phyloP scores from a whole-genome alignment of 2,888 invertebrate species.

The Idaea biselata region DNA sequence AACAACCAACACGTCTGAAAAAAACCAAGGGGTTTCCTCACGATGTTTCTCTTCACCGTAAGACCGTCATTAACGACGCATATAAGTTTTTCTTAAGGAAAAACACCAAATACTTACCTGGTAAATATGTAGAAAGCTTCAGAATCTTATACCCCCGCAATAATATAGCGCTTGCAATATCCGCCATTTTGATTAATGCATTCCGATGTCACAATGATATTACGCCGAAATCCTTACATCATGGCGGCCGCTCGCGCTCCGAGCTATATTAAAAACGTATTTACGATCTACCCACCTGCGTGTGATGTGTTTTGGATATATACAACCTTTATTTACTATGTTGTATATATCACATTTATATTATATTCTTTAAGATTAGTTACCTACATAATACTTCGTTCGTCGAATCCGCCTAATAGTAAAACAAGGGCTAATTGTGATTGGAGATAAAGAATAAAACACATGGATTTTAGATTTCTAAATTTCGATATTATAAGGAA shows the following conservation, averaged over 20 bases:
- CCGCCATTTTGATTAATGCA: slow-evolving; percentile 74
- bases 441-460: too few relatives aligned
- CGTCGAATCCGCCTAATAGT: too few relatives aligned
- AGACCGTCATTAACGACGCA: too few relatives aligned
- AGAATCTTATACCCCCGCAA: neutral
- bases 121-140: slow-evolving; percentile 18
- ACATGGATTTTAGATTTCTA: too few relatives aligned
- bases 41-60: too few relatives aligned
- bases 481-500: too few relatives aligned
- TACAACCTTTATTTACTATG: neutral
- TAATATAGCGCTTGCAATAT: slow-evolving; percentile 39
- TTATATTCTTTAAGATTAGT: neutral
- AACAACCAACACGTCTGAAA: too few relatives aligned
- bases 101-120: too few relatives aligned
- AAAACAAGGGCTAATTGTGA: too few relatives aligned
- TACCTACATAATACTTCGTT: too few relatives aligned
- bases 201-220: slow-evolving; percentile 73
- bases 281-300: slow-evolving; percentile 67
- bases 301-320: neutral
- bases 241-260: slow-evolving; percentile 59
- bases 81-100: slow-evolving; percentile 32
- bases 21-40: too few relatives aligned
- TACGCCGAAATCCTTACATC: slow-evolving; percentile 54
- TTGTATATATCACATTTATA: neutral
- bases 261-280: slow-evolving; percentile 78